Evolutionary conservation across 1,140 invertebrate species (phyloP).

Genomic region (Hydropsyche tenuis): DNA sequence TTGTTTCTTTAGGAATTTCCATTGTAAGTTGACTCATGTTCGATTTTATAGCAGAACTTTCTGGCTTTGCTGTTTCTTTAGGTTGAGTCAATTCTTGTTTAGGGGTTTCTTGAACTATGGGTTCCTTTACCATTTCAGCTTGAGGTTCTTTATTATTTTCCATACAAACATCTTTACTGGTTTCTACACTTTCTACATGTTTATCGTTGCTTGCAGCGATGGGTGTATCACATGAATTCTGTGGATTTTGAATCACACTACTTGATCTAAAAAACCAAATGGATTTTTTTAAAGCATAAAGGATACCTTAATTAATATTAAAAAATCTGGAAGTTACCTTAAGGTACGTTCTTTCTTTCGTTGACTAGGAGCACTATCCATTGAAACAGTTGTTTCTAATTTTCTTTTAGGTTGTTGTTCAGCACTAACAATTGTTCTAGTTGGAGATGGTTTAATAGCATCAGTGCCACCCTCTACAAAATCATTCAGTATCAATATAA

Average conservation of each 20-base stretch:
- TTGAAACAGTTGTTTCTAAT: constrained; percentile 73
- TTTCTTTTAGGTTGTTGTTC: constrained; percentile 71
- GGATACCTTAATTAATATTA: background rate
- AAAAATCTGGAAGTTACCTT: constrained; percentile 51
- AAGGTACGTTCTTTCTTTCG: constrained; percentile 67
- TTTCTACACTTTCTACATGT: constrained; percentile 19
- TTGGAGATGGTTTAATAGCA: constrained; percentile 67
- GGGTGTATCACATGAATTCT: constrained; percentile 12
- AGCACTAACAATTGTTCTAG: constrained; percentile 63
- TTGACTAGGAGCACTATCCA: constrained; percentile 62
- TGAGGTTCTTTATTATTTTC: constrained; percentile 16
- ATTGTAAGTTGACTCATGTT: constrained; percentile 29
- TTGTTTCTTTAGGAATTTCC: constrained; percentile 26
- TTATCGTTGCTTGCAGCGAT: constrained; percentile 14
- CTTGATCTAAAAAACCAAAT: constrained; percentile 40
- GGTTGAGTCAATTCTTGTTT: background rate
- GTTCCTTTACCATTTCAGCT: background rate
- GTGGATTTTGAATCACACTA: constrained; percentile 33
- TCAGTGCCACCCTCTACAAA: constrained; percentile 61
- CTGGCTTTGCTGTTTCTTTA: background rate
- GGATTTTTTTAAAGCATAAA: background rate
- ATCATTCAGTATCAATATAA: background rate
- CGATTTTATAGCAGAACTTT: background rate
- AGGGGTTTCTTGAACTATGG: background rate
- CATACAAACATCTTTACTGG: constrained; percentile 39